Conservation (phyloP, 1,140 invertebrate species). For the Ceratitis capitata region DNA sequence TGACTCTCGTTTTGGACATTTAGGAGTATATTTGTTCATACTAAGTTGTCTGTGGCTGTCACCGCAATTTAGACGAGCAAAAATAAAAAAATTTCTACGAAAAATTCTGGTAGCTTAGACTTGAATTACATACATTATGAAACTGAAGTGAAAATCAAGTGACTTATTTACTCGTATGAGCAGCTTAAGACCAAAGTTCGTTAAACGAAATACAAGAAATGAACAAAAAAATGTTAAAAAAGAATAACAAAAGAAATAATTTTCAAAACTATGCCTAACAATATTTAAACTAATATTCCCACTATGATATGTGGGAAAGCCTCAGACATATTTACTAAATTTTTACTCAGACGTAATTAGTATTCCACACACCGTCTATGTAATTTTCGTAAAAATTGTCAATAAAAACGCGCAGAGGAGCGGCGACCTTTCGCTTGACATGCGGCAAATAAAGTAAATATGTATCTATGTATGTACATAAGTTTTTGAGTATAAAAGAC, state of each 20-base stretch:
- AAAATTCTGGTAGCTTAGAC: too few species aligned
- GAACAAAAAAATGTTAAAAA: neutral
- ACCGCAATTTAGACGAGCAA: too few species aligned
- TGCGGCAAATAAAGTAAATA: neutral
- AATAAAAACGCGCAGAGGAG: neutral
- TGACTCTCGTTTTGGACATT: too few species aligned
- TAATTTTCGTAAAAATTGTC: constrained; percentile 36
- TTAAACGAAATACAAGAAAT: too few species aligned
- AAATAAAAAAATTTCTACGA: too few species aligned
- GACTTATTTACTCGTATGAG: too few species aligned
- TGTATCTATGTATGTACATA: neutral
- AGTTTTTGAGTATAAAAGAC: neutral
- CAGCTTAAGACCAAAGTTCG: too few species aligned
- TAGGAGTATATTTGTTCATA: too few species aligned
- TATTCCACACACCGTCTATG: neutral
- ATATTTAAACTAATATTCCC: constrained; percentile 1
- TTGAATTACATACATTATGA: too few species aligned
- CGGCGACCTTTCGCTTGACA: constrained; percentile 7
- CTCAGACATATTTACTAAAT: neutral
- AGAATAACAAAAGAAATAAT: neutral
- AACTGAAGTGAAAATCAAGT: too few species aligned
- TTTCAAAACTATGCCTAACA: neutral
- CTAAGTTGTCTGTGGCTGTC: too few species aligned
- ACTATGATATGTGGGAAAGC: constrained; percentile 11
- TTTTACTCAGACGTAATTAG: neutral